A percentile compares a stretch with the other conserved stretches of the same genome.
Conservation (phyloP, 2,797 vertebrate genomes). For the Sciurus vulgaris region DNA sequence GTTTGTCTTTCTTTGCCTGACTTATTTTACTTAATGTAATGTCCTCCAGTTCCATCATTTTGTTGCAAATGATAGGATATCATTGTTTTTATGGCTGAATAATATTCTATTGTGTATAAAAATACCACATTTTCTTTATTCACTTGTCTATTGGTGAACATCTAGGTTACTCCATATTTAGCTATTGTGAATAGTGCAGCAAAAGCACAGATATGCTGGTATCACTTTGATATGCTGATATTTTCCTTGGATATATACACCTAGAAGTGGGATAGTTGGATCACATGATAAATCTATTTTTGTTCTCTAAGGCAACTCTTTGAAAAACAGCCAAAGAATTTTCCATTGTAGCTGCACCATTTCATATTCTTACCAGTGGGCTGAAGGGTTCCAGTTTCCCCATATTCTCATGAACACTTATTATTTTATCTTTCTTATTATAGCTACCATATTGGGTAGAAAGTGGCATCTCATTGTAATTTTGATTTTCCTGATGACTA, state of each 20-base stretch:
- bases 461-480: not conserved
- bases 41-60: too few species aligned
- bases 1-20: not conserved
- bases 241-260: not conserved
- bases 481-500: not conserved
- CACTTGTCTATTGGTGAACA: too few species aligned
- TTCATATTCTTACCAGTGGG: not conserved
- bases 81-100: too few species aligned
- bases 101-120: too few species aligned
- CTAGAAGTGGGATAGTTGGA: not conserved
- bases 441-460: not conserved
- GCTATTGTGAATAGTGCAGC: not conserved
- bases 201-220: not conserved
- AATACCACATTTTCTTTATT: too few species aligned
- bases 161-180: not conserved
- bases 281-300: not conserved
- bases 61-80: too few species aligned
- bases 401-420: not conserved
- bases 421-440: not conserved
- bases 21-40: too few species aligned
- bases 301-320: not conserved
- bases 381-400: not conserved
- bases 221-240: not conserved
- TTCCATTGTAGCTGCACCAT: not conserved
- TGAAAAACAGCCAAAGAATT: not conserved